Evolutionary conservation across 2,888 invertebrate species (phyloP).

Genomic region (Lasius fuliginosus): DNA sequence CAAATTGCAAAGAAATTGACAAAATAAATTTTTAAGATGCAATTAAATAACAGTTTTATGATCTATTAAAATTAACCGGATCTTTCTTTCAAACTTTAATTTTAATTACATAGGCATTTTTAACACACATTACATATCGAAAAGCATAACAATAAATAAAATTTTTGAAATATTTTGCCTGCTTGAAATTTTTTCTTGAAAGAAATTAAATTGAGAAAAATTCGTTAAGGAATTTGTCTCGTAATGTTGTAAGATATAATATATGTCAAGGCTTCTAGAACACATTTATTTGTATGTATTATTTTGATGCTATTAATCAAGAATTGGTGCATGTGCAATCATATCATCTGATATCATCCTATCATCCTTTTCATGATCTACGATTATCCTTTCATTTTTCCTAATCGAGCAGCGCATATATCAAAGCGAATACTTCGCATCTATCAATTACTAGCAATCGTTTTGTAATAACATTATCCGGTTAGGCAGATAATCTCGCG

Average conservation of each 20-base stretch:
- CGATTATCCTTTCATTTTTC: constrained; percentile 10
- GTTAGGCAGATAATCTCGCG: constrained; percentile 35
- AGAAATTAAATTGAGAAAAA: background rate
- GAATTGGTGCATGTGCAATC: background rate
- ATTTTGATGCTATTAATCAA: background rate
- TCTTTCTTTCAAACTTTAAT: background rate
- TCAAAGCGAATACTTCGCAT: constrained; percentile 19
- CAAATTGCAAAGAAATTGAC: background rate
- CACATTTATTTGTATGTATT: background rate
- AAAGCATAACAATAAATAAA: background rate
- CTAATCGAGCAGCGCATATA: constrained; percentile 9
- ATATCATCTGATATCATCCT: background rate
- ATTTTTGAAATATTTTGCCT: background rate
- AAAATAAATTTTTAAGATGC: background rate
- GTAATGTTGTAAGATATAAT: background rate
- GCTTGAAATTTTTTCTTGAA: background rate
- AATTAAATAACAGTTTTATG: constrained; percentile 3
- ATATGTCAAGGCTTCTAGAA: background rate
- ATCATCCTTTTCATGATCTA: background rate
- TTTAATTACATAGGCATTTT: background rate
- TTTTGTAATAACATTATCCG: constrained; percentile 48
- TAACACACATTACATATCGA: background rate
- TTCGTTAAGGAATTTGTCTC: background rate
- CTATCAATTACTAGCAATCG: constrained; percentile 42
- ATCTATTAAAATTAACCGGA: background rate